Conservation (phyloP, 2,888 invertebrate genomes). For the Diaphora mendica region DNA sequence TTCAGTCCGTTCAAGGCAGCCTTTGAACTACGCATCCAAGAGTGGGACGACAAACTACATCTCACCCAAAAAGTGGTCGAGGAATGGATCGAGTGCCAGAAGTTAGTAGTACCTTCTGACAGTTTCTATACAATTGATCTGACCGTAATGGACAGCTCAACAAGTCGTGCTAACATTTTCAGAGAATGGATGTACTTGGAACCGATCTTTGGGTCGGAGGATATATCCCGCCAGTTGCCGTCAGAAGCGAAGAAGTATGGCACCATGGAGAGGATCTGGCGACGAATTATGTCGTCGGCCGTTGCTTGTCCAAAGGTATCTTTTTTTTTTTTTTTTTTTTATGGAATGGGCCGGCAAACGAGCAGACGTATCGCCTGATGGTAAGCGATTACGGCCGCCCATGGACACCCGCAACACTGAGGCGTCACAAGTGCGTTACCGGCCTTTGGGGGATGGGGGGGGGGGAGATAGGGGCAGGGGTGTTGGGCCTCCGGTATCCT, state of each 20-base stretch:
- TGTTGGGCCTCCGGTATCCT: too few species aligned
- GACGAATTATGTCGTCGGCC: conserved; percentile 91
- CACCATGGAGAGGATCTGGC: conserved; percentile 93
- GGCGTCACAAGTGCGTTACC: too few species aligned
- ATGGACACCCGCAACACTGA: too few species aligned
- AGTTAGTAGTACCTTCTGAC: conserved; percentile 69
- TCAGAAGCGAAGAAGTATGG: conserved; percentile 93
- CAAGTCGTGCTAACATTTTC: background rate
- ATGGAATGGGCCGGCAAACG: too few species aligned
- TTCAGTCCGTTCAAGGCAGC: conserved; percentile 93
- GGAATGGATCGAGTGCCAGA: conserved; percentile 91
- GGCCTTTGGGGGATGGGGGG: too few species aligned
- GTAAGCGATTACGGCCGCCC: too few species aligned
- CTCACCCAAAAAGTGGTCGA: conserved; percentile 88
- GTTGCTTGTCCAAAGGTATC: conserved; percentile 88
- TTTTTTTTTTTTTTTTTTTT: too few species aligned
- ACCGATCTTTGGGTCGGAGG: conserved; percentile 93
- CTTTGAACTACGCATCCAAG: conserved; percentile 90
- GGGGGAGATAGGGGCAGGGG: too few species aligned
- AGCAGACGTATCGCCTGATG: too few species aligned
- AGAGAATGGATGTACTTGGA: conserved; percentile 94
- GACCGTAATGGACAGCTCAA: background rate
- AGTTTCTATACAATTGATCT: background rate
- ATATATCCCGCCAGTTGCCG: conserved; percentile 92
- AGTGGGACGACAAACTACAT: conserved; percentile 90